Evolutionary conservation across 1,140 invertebrate species (phyloP), one percentile per base, ranked within the genome.

Genomic region (Bombus difficillimus): DNA sequence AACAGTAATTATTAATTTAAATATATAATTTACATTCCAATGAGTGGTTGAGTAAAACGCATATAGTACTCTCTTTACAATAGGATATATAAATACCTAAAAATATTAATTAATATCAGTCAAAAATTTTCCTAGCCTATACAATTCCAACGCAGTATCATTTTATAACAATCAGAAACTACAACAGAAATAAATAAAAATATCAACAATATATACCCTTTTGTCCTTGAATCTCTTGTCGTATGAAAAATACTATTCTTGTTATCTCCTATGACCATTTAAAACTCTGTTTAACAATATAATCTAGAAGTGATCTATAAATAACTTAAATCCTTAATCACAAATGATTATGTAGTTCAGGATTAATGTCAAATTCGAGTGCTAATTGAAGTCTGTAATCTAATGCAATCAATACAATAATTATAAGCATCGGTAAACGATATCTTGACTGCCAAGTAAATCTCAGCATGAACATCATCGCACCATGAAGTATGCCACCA

Each of bases 391-490:
- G 94, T 85, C 96, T 93, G 1, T 96, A 94, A 87, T 96, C 96
- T 87, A 96, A 95, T 1, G 95, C 95, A 85, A 96, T 94, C 74
- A 96, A 95, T 6, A 94, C 94, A 47, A 96, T 94, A 12, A 96
- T 92, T 22, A 97, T 94, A 1, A 97, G 91, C 43, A 96, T 92
- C 5, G 96, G 96, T n/a, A 97, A 85, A 73, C 96, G 94, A 71
- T 96, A 93, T 37, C 96, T 94, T 13, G 95, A 96, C 76, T 95
- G 94, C 96, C 96, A 97, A 10, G 96, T 96, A 39, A 97, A 93
- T 47, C 95, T 93, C 32, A 97, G 92, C 91, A 97, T 95, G 74
- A 96, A 96, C 34, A 96, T 91, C 34, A 95, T 75, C 0, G 92
- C 86, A 41, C 91, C 89, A 86, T 95, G 94, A 85, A 95, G 87